Evolutionary conservation across 2,888 invertebrate species (phyloP).

Genomic region (Pasiphila rectangulata): DNA sequence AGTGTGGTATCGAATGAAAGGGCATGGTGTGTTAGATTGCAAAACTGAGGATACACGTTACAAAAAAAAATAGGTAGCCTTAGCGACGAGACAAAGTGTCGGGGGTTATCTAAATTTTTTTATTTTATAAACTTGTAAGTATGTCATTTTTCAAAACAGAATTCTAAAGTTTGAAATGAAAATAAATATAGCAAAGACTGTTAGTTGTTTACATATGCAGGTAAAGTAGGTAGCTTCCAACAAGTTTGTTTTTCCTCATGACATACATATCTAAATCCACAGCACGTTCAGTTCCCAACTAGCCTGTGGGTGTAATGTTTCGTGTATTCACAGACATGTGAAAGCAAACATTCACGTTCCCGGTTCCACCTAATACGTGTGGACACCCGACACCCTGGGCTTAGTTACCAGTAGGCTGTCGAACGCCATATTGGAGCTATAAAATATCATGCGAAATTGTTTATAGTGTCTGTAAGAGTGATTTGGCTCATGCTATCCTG

Average conservation of each 20-base stretch:
- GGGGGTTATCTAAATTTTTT: too few species aligned
- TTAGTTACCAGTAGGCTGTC: slow-evolving; percentile 26
- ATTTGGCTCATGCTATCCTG: neutral
- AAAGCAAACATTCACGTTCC: slow-evolving; percentile 72
- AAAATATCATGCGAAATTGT: neutral
- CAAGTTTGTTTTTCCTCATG: slow-evolving; percentile 18
- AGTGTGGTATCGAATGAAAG: too few species aligned
- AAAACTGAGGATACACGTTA: too few species aligned
- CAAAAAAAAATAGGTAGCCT: too few species aligned
- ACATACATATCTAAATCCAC: slow-evolving; percentile 27
- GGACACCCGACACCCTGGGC: slow-evolving; percentile 67
- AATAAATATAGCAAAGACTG: too few species aligned
- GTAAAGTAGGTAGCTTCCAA: neutral
- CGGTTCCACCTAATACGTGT: slow-evolving; percentile 67
- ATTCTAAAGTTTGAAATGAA: too few species aligned
- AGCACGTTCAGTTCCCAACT: slow-evolving; percentile 38
- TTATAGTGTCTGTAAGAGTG: neutral
- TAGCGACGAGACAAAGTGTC: too few species aligned
- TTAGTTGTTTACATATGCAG: too few species aligned
- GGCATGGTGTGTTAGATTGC: too few species aligned
- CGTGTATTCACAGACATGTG: slow-evolving; percentile 67
- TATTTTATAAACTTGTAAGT: neutral
- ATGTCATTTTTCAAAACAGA: too few species aligned
- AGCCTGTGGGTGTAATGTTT: slow-evolving; percentile 64
- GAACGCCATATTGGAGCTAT: slow-evolving; percentile 11